phyloP scores from a whole-genome alignment of 2,113 vertebrate genomes.

The Periophthalmodon schlosseri region DNA sequence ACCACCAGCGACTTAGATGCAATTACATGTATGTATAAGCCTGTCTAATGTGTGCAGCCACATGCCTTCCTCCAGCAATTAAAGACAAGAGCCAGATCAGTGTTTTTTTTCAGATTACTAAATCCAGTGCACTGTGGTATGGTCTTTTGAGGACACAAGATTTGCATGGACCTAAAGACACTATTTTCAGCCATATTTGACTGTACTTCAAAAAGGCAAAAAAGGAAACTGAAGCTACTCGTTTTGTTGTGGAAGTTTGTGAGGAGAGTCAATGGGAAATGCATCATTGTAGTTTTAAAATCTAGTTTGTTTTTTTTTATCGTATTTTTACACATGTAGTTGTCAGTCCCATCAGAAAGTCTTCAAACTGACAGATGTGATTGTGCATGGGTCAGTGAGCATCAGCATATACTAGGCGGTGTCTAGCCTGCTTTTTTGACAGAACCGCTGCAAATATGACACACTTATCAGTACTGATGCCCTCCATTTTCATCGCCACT shows the following conservation, averaged over 20 bases:
- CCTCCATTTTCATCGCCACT: background rate
- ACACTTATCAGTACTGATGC: background rate
- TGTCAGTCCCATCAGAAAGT: conserved; percentile 28
- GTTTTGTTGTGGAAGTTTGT: too few species aligned
- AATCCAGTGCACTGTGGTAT: conserved; percentile 9
- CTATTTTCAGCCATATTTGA: background rate
- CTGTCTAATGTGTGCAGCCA: conserved; percentile 20
- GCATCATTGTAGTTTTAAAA: too few species aligned
- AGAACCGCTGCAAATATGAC: background rate
- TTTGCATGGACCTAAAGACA: background rate
- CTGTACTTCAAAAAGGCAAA: too few species aligned
- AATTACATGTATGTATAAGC: conserved; percentile 40
- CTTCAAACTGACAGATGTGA: conserved; percentile 14
- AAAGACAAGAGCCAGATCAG: conserved; percentile 26
- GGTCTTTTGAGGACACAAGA: background rate
- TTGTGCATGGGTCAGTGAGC: conserved; percentile 20
- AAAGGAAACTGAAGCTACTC: too few species aligned
- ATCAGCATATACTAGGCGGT: conserved; percentile 8
- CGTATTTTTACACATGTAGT: conserved; percentile 12
- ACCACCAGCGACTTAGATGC: conserved; percentile 27
- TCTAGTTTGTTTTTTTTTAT: too few species aligned
- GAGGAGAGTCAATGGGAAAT: background rate
- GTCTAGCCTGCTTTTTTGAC: conserved; percentile 4
- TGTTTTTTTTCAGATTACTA: conserved; percentile 14
- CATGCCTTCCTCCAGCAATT: conserved; percentile 28